phyloP scores from a whole-genome alignment of 2,888 invertebrate genomes.

The Adelognathus sp. region DNA sequence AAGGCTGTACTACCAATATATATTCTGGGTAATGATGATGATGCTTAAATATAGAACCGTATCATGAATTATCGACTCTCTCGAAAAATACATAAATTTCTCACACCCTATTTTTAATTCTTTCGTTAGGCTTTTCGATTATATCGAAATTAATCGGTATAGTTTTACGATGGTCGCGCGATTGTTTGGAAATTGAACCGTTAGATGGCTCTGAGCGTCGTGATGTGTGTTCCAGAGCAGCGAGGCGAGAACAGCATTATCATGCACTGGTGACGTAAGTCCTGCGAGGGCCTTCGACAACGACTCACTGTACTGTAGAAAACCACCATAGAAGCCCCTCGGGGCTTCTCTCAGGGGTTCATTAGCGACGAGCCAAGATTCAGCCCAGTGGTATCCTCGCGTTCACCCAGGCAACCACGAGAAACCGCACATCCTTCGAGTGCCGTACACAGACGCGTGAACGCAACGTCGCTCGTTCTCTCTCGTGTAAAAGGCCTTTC shows the following conservation, averaged over 20 bases:
- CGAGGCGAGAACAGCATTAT: slow-evolving; percentile 31
- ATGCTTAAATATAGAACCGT: neutral
- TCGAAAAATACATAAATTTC: neutral
- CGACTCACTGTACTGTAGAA: slow-evolving; percentile 70
- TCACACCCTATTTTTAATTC: neutral
- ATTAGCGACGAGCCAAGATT: slow-evolving; percentile 45
- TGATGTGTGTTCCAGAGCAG: too few species aligned
- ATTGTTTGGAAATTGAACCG: slow-evolving; percentile 16
- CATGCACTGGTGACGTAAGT: slow-evolving; percentile 51
- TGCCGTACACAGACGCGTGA: neutral
- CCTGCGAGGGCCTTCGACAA: slow-evolving; percentile 26
- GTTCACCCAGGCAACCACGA: slow-evolving; percentile 42
- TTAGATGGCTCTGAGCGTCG: slow-evolving; percentile 38
- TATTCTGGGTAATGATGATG: neutral
- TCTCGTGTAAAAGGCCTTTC: slow-evolving; percentile 20
- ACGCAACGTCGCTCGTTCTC: slow-evolving; percentile 1
- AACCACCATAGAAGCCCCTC: slow-evolving; percentile 66
- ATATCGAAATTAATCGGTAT: neutral
- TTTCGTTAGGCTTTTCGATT: neutral
- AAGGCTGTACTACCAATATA: neutral
- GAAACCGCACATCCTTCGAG: slow-evolving; percentile 51
- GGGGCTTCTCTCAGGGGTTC: slow-evolving; percentile 65
- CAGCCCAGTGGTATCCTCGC: slow-evolving; percentile 27
- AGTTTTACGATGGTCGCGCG: neutral
- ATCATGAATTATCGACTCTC: neutral